These are phyloP conservation scores for Heliconius cydno DNA, from an alignment of 2,888 invertebrate species.

Conservation along the genomic window DNA sequence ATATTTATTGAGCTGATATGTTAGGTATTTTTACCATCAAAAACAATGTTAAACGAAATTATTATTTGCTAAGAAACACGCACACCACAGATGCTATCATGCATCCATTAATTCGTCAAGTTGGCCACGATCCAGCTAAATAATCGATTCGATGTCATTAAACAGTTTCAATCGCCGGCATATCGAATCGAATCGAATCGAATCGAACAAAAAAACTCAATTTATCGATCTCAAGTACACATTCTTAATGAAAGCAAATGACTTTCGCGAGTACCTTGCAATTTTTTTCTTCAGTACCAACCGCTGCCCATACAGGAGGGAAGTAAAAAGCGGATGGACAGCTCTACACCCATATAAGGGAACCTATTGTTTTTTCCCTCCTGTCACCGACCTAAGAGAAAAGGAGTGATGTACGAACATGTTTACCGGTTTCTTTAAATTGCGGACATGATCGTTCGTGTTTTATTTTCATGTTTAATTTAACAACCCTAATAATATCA, in stretches of 20 bases:
- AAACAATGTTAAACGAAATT: neutral
- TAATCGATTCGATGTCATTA: conserved; percentile 30
- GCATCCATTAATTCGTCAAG: conserved; percentile 18
- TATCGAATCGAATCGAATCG: conserved; percentile 43
- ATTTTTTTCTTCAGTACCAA: conserved; percentile 44
- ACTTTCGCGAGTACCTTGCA: conserved; percentile 38
- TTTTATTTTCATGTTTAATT: conserved; percentile 40
- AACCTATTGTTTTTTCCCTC: conserved; percentile 68
- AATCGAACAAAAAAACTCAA: conserved; percentile 35
- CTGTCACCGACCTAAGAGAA: conserved; percentile 51
- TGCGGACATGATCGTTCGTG: conserved; percentile 41
- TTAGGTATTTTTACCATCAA: neutral
- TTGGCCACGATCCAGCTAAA: conserved; percentile 16
- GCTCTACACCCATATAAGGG: conserved; percentile 46
- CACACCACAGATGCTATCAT: conserved; percentile 16
- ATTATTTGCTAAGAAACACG: neutral
- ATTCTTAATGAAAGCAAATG: conserved; percentile 48
- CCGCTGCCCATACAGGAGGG: conserved; percentile 44
- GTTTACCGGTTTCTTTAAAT: conserved; percentile 54
- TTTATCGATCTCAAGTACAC: conserved; percentile 43
- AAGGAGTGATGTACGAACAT: conserved; percentile 49
- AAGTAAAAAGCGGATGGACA: conserved; percentile 44
- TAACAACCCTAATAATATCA: conserved; percentile 23
- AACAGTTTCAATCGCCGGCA: conserved; percentile 44
- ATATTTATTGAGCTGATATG: no score